Base-by-base conservation (phyloP, 2,888 invertebrate species). In the Diaphora mendica region DNA sequence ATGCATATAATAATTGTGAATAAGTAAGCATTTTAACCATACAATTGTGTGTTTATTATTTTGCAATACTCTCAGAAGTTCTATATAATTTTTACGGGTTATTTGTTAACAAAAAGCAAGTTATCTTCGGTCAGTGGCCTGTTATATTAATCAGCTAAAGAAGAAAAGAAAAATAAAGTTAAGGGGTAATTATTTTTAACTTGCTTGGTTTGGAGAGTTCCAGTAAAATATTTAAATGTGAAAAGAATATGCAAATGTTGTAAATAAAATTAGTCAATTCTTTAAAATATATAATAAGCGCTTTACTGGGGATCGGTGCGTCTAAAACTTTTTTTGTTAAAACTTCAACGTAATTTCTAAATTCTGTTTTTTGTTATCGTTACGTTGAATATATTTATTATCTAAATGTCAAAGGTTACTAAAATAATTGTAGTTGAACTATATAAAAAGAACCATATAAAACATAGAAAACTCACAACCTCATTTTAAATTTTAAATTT, bases 191-290 rank as follows among this genome's bases (percentile, higher is more conserved):
- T 65, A 65, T 2, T 39, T 35, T 23, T 13, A 65, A 39, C n/a
- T 65, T 65, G 39, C n/a, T 65, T 65, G 64, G 39, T 13, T 65
- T 65, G 64, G 5, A 39, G 39, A 39, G 64, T 65, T 35, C 3
- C 8, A 35, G 64, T 26, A 65, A 65, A 65, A 39, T 23, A n/a
- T 35, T n/a, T 33, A 39, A 65, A 65, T 65, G 39, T 65, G 39
- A 65, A 65, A 65, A 65, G 64, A 30, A 39, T 39, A 65, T 65
- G 64, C 23, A 65, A 65, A 62, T 62, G 2, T 30, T 20, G 62
- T 62, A 62, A 62, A 62, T 17, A 62, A 62, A 30, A 30, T 62
- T 62, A 7, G 7, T 62, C 26, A 62, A 62, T 17, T 30, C 30
- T 30, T 33, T 17, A 26, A 15, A 30, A 62, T 62, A 30, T 62